Evolutionary conservation across 2,888 invertebrate genomes (phyloP).

Genomic region (Allolobophora icterica): DNA sequence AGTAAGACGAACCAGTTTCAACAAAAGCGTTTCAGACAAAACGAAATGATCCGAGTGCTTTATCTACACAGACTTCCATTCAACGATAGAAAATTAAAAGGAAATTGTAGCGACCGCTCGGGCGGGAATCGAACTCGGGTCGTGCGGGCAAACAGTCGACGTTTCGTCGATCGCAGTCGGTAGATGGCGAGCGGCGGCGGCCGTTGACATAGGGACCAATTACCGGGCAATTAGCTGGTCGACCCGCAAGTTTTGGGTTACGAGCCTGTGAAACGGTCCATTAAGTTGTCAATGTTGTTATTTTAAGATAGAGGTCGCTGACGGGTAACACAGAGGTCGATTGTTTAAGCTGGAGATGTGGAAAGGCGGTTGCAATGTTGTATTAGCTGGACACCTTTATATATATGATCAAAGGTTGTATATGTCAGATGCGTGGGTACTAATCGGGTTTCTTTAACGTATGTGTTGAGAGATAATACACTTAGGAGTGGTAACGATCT

Average conservation of each 20-base stretch:
- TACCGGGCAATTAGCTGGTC: slow-evolving; percentile 11
- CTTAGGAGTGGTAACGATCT: neutral
- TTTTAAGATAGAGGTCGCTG: neutral
- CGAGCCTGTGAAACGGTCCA: neutral
- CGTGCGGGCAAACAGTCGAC: neutral
- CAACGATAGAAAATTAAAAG: slow-evolving; percentile 7
- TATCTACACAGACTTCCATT: neutral
- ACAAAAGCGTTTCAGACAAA: neutral
- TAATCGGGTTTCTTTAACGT: neutral
- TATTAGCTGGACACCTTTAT: neutral
- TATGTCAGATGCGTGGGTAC: neutral
- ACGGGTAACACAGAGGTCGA: neutral
- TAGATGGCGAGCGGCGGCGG: neutral
- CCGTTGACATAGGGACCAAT: neutral
- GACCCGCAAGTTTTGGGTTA: slow-evolving; percentile 12
- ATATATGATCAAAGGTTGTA: neutral
- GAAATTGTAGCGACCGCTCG: neutral
- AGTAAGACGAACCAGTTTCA: neutral
- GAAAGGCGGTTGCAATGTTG: neutral
- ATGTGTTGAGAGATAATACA: neutral
- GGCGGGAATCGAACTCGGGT: neutral
- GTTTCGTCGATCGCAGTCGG: neutral
- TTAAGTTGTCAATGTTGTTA: slow-evolving; percentile 24
- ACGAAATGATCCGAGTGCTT: neutral
- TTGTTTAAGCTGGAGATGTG: neutral